Conservation (phyloP, 2,797 vertebrate genomes). For the Eidolon dupreanum region DNA sequence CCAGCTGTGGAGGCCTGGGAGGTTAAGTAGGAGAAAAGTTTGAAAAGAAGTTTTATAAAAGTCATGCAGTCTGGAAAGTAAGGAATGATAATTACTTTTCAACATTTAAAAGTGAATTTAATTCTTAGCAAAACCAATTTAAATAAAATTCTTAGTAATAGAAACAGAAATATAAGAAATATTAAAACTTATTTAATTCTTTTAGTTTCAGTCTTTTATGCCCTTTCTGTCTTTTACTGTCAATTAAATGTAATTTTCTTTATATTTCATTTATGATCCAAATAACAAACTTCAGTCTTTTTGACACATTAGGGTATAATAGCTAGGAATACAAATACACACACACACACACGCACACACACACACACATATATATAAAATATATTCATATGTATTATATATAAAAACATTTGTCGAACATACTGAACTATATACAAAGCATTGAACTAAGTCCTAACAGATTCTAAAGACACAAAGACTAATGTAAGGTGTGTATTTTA, state of each 20-base stretch:
- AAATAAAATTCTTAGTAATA: background rate
- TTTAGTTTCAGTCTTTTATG: background rate
- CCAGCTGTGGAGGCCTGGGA: slow-evolving; percentile 65
- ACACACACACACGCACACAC: no score
- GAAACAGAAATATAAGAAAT: background rate
- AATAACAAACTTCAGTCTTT: background rate
- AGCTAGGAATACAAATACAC: background rate
- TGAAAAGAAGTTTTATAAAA: background rate
- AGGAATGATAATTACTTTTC: background rate
- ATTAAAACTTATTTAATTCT: background rate
- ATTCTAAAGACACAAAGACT: background rate
- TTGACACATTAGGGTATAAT: background rate
- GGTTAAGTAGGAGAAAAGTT: background rate
- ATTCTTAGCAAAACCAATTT: background rate
- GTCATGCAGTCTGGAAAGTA: background rate
- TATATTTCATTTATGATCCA: background rate
- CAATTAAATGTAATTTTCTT: slow-evolving; percentile 16
- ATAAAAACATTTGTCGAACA: background rate
- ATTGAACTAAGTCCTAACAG: background rate
- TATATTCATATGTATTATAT: background rate
- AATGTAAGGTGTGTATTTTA: background rate
- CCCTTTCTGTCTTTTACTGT: background rate
- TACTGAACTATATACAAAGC: background rate
- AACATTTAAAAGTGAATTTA: slow-evolving; percentile 4
- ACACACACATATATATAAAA: no score